Evolutionary conservation across 1,140 invertebrate genomes (phyloP), one percentile per base, ranked within the genome.

Genomic region (Portunus trituberculatus): DNA sequence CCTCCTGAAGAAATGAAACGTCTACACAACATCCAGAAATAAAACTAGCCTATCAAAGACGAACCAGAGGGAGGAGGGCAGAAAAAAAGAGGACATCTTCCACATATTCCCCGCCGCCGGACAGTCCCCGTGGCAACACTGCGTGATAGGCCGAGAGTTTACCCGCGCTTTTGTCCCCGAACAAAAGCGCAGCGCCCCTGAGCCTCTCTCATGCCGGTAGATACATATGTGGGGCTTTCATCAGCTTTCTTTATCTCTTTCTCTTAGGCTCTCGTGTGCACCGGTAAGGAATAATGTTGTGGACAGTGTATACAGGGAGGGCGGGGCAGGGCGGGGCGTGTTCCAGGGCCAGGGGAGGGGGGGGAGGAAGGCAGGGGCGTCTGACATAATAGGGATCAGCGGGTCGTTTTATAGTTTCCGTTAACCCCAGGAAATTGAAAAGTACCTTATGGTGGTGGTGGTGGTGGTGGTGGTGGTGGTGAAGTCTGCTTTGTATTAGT

Each of bases 171-270:
- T 93, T 93, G 92, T 93, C 12, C 29, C 4, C 6, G n/a, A 29
- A 93, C 92, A 93, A 93, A 93, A 93, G 92, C 82, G 39, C 92
- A 86, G 92, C 92, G 92, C 16, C 39, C 92, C 92, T 48, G 8
- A 39, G 20, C 29, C 91, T 39, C 91, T 59, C 90, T 76, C 59
- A 45, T 48, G 16, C 82, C 84, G 87, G 39, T 86, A 93, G 82
- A 93, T 93, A 88, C 83, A 93, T 88, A 93, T 59, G 92, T 93
- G 92, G 76, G 28, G 32, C 82, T 87, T 32, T 87, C 92, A 52
- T 93, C 83, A 88, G 84, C 46, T 86, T 93, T 84, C 45, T 93
- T 86, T 93, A 46, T 87, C 91, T 83, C 91, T 48, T 86, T 86
- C 82, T 84, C 91, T 92, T 82, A 92, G 91, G 14, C 91, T 32